A percentile compares a stretch with the other conserved stretches of the same genome.
Evolutionary conservation across 2,113 vertebrate genomes (phyloP).

Genomic region (Chionomys nivalis): DNA sequence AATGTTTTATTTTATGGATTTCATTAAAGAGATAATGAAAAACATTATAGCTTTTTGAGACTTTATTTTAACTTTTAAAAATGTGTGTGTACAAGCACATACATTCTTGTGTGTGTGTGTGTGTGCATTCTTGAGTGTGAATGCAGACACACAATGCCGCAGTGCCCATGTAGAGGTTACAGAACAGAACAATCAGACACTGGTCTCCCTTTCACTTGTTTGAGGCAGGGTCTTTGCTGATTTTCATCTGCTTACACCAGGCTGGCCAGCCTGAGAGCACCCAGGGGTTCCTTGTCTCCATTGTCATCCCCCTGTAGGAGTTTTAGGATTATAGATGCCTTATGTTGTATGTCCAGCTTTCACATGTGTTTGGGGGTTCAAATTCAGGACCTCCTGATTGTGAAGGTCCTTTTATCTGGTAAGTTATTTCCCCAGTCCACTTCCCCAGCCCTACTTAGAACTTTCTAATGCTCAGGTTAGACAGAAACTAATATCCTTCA

Average conservation of each 20-base stretch:
- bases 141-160: not conserved
- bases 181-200: not conserved
- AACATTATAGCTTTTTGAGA: conserved; percentile 53
- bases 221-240: not conserved
- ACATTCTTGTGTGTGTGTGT: not conserved
- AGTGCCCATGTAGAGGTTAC: not conserved
- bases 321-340: not conserved
- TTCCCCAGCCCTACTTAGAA: not conserved
- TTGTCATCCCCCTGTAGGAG: not conserved
- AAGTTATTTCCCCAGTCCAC: not conserved
- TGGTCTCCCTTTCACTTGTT: not conserved
- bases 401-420: not conserved
- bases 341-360: not conserved
- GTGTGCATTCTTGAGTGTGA: not conserved
- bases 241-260: not conserved
- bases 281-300: not conserved
- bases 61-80: not conserved
- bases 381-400: not conserved
- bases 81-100: not conserved
- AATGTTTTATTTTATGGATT: conserved; percentile 63
- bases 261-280: not conserved
- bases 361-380: not conserved
- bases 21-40: conserved; percentile 53
- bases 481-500: conserved; percentile 45
- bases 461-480: conserved; percentile 58